Conservation (phyloP, 2,113 vertebrate genomes). For the Periophthalmus modestus region DNA sequence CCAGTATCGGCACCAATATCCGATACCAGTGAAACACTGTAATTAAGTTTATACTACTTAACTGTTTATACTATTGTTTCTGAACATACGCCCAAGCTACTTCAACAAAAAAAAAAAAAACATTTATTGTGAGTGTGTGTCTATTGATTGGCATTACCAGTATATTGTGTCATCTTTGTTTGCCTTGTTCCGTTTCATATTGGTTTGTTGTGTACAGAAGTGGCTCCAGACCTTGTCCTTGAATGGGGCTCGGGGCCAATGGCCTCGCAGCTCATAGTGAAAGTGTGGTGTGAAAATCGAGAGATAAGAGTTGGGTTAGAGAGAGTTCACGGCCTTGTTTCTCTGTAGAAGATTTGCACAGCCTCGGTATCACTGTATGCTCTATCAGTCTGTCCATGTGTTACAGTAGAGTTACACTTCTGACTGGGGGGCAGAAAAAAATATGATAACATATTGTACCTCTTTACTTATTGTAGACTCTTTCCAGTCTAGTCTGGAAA, state of each 20-base stretch:
- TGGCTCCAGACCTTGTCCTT: slow-evolving; percentile 2
- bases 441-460: not conserved
- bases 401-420: not conserved
- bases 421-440: not conserved
- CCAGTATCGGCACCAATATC: no score
- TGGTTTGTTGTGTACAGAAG: not conserved
- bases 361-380: not conserved
- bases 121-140: not conserved
- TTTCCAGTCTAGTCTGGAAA: no score
- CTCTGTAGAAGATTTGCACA: slow-evolving; percentile 1
- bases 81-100: no score
- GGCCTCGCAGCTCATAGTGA: not conserved
- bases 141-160: not conserved
- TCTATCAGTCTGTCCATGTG: not conserved
- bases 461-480: no score
- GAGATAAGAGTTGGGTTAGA: not conserved
- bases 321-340: slow-evolving; percentile 3
- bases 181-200: not conserved
- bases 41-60: no score
- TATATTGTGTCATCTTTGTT: not conserved
- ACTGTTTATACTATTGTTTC: no score
- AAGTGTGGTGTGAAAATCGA: not conserved
- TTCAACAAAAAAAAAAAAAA: no score
- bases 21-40: no score
- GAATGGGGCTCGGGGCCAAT: not conserved